These are phyloP conservation scores for Lasioglossum vierecki DNA, from an alignment of 2,888 invertebrate species.

Conservation along the genomic window DNA sequence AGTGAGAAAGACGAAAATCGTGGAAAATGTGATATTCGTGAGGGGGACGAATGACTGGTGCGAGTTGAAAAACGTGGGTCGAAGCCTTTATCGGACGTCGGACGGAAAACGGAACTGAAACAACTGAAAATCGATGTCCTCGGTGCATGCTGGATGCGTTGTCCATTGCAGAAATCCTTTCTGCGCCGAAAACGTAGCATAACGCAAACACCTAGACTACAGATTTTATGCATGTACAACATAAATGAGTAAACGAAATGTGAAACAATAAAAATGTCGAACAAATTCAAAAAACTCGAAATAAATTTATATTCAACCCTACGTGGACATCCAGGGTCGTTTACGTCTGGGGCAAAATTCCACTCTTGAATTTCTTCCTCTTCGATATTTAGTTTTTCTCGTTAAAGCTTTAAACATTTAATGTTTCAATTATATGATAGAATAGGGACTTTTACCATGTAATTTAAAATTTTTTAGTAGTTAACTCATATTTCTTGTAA, in stretches of 20 bases:
- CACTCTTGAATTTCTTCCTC: not conserved
- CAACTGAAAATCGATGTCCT: constrained; percentile 47
- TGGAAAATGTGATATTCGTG: constrained; percentile 53
- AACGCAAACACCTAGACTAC: not conserved
- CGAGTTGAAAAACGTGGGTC: constrained; percentile 67
- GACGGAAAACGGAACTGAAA: constrained; percentile 59
- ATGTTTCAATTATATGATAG: not conserved
- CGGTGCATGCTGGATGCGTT: constrained; percentile 52
- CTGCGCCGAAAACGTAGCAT: not conserved
- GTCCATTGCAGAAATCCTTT: constrained; percentile 19
- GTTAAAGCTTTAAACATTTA: not conserved
- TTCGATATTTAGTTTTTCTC: not conserved
- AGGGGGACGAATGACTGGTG: constrained; percentile 60
- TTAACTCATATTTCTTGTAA: not conserved
- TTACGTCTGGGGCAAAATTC: not conserved
- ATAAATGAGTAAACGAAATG: no score
- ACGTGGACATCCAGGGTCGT: not conserved
- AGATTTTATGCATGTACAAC: not conserved
- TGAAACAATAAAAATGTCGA: not conserved
- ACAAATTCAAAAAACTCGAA: not conserved
- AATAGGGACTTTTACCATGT: not conserved
- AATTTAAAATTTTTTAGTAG: not conserved
- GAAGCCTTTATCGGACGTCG: constrained; percentile 75
- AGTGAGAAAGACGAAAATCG: constrained; percentile 51
- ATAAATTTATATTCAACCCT: not conserved